These are phyloP conservation scores for Suncus etruscus DNA, from an alignment of 2,113 vertebrate species.

Conservation along the genomic window DNA sequence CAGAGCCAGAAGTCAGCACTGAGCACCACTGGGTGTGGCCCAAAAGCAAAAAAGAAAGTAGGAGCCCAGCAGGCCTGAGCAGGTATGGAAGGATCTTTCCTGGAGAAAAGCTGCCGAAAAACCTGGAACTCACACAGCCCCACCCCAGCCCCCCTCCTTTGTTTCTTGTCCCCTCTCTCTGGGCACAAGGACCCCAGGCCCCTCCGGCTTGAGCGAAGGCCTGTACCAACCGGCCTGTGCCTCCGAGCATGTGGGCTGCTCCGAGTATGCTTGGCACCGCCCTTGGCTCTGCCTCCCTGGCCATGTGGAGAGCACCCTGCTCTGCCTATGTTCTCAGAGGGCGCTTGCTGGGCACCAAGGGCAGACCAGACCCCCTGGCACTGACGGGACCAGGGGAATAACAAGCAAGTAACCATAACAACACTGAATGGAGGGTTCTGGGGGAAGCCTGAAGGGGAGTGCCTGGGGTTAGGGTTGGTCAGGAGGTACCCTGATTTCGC, in stretches of 20 bases:
- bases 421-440: background rate
- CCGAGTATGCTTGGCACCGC: background rate
- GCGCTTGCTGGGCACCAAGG: background rate
- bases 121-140: background rate
- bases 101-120: background rate
- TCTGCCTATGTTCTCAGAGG: no score
- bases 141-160: background rate
- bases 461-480: background rate
- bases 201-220: no score
- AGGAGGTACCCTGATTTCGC: background rate
- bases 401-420: background rate
- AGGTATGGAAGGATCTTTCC: background rate
- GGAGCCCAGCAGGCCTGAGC: no score
- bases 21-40: no score
- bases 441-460: background rate
- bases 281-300: background rate
- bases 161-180: accelerated
- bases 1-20: no score
- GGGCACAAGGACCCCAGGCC: background rate
- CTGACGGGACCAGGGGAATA: no score
- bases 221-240: no score
- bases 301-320: background rate
- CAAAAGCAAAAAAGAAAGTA: no score
- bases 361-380: background rate
- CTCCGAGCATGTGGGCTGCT: no score